Conservation (phyloP, 2,797 vertebrate species). For the Enteromius anoplus region DNA sequence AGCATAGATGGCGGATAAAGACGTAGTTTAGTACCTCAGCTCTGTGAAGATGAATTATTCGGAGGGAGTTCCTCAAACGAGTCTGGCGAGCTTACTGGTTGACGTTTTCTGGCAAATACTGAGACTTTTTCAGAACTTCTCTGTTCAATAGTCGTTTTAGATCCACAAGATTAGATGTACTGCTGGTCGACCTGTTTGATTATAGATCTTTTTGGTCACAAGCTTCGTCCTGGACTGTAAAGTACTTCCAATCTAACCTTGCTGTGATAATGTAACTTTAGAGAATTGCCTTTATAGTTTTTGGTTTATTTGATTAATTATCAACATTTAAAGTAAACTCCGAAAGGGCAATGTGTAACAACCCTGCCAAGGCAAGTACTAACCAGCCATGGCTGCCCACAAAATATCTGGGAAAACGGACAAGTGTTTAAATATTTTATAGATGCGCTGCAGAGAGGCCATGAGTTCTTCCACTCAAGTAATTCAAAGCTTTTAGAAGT, state of each 20-base stretch:
- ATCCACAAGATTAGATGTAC: conserved; percentile 3
- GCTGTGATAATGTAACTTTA: conserved; percentile 66
- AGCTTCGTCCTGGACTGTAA: conserved; percentile 22
- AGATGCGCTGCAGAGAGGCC: conserved; percentile 24
- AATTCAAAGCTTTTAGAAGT: conserved; percentile 15
- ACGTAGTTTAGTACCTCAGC: conserved; percentile 80
- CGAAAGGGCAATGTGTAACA: not conserved
- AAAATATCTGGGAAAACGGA: conserved; percentile 61
- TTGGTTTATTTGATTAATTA: conserved; percentile 14
- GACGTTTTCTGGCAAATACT: not conserved
- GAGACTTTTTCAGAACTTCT: not conserved
- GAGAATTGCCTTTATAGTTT: conserved; percentile 6
- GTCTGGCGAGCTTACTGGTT: not conserved
- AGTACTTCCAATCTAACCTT: conserved; percentile 59
- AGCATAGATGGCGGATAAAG: conserved; percentile 74
- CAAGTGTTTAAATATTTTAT: conserved; percentile 20
- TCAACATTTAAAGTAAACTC: not conserved
- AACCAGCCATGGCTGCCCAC: not conserved
- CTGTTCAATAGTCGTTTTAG: conserved; percentile 4
- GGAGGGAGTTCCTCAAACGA: conserved; percentile 64
- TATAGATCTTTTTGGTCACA: conserved; percentile 4
- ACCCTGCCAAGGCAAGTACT: conserved; percentile 7
- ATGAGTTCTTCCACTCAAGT: conserved; percentile 11
- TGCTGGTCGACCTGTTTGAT: conserved; percentile 18
- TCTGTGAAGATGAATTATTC: conserved; percentile 77